These are phyloP conservation scores for Geotrypetes seraphini DNA, from an alignment of 2,797 vertebrate genomes.

Conservation along the genomic window DNA sequence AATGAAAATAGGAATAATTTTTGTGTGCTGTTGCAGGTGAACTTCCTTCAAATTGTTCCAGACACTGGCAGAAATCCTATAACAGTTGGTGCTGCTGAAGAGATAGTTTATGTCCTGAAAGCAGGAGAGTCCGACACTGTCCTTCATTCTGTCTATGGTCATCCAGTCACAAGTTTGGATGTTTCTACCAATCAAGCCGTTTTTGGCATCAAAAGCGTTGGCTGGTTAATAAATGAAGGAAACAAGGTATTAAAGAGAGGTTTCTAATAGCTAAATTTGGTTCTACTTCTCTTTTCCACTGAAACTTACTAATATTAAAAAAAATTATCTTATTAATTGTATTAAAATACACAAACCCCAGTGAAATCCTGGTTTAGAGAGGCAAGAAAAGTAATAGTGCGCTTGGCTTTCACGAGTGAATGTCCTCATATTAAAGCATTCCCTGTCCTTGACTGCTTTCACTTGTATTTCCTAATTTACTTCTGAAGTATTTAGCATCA, in stretches of 20 bases:
- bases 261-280: no score
- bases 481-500: slow-evolving; percentile 16
- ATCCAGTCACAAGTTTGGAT: slow-evolving; percentile 83
- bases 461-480: slow-evolving; percentile 15
- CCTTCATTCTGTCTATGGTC: slow-evolving; percentile 79
- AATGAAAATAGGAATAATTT: neutral
- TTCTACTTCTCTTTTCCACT: no score
- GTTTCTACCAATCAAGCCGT: slow-evolving; percentile 62
- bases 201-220: slow-evolving; percentile 78
- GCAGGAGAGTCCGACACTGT: slow-evolving; percentile 49
- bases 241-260: slow-evolving; percentile 92
- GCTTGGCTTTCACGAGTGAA: no score
- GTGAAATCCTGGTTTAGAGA: no score
- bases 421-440: no score
- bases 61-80: slow-evolving; percentile 44
- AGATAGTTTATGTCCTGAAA: slow-evolving; percentile 71
- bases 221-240: slow-evolving; percentile 81
- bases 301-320: no score
- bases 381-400: no score
- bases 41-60: slow-evolving; percentile 60
- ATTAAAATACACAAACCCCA: no score
- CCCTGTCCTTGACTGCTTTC: neutral
- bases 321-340: no score
- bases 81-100: slow-evolving; percentile 63
- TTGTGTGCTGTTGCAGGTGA: slow-evolving; percentile 49